Evolutionary conservation across 2,113 vertebrate genomes (phyloP), one percentile per base, ranked within the genome.

Genomic region (Chaenocephalus aceratus): DNA sequence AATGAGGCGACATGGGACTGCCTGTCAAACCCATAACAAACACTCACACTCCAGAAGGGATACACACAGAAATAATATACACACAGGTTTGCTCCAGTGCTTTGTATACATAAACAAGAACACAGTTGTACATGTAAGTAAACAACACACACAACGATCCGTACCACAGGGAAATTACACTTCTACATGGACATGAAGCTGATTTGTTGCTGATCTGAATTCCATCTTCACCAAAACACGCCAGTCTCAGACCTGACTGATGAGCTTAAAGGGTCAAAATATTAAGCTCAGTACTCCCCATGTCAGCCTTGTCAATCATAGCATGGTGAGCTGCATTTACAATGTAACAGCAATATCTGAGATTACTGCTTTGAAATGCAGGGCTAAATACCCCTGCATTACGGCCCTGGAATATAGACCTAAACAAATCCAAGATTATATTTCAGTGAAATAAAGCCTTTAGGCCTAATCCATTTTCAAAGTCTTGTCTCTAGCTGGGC

Each of bases 401-500:
- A 89, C 75, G 9, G 21, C 21, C 12, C 78, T 86, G 78, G 86
- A 89, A 92, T 79, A 87, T 90, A 90, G 82, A 90, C 75, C 71
- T 67, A 76, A 89, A 90, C 89, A 92, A 90, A 92, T 84, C 86
- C 86, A 92, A 92, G 90, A 90, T 92, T 89, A 93, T 86, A 82
- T 67, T 87, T 82, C 45, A 81, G 71, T 77, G 84, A 87, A 88
- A 86, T 93, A 92, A 93, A 93, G 90, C 92, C 86, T 88, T 88
- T 82, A 80, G 92, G 82, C 72, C 80, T 93, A 93, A 92, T 94
- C 91, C 91, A 91, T 88, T 90, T 86, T 89, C 84, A 86, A 88
- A 91, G 83, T 91, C 88, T 87, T 89, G 89, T 88, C 74, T 89
- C 57, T 80, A 83, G 74, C 84, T 69, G 80, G 60, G 75, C 68